Evolutionary conservation across 2,888 invertebrate species (phyloP), one percentile per base, ranked within the genome.

Genomic region (Dermolepida albohirtum): DNA sequence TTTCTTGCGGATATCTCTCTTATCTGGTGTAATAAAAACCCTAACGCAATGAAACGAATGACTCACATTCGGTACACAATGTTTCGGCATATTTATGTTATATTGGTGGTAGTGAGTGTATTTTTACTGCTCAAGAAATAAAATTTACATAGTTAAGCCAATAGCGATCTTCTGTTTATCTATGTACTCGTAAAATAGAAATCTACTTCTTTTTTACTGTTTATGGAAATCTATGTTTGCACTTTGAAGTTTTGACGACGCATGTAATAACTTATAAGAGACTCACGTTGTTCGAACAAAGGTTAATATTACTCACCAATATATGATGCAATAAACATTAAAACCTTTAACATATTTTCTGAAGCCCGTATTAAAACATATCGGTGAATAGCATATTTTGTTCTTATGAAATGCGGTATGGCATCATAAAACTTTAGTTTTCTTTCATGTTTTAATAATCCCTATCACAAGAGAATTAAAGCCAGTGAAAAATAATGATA

Each of bases 41-140:
- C 43, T 57, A 57, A 44, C 41, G 57, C 57, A 57, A 44, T 57
- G 39, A 22, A 22, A 22, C 22, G 22, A 57, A 57, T 57, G 57
- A 57, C 43, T 57, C 57, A 57, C 43, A 57, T 57, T 44, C 57
- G 57, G 43, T 57, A 57, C 34, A 34, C 57, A 57, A 57, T 57
- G 57, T 57, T 57, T 57, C 57, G 43, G 57, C 43, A 57, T 57
- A 44, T 57, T 57, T 57, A 57, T 27, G 57, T 39, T 44, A 57
- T 57, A 57, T 44, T 43, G 44, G 12, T 57, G 57, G 44, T 44
- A 57, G 57, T 29, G 57, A 57, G 57, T 43, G 43, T 57, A 57
- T 57, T 57, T 57, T 57, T 57, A 57, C 44, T 27, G 57, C 57
- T 57, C 7, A 41, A 43, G 57, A 57, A 57, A 57, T 57, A 57